Percentiles rank a stretch among this genome's conserved stretches.
Evolutionary conservation across 2,797 vertebrate genomes (phyloP).

Genomic region (Fratercula arctica): DNA sequence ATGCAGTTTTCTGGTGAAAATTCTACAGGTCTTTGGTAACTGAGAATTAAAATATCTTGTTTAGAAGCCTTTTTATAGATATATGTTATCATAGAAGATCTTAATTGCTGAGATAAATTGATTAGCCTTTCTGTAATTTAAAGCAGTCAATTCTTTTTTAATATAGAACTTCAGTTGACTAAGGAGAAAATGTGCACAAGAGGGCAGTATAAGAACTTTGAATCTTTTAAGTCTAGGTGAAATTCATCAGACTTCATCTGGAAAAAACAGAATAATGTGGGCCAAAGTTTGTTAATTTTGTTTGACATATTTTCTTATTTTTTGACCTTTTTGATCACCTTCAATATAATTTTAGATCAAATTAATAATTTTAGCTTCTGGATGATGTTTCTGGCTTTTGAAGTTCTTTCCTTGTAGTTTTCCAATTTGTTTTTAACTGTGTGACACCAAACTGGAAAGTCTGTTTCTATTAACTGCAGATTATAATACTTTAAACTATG

Average conservation of each 20-base stretch:
- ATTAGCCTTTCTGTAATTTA: background rate
- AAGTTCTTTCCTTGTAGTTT: background rate
- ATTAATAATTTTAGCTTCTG: background rate
- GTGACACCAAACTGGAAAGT: background rate
- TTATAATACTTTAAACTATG: background rate
- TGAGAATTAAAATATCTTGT: background rate
- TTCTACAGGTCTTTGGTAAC: background rate
- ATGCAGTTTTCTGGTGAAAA: background rate
- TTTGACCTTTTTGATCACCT: background rate
- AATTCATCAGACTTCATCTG: background rate
- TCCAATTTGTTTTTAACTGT: background rate
- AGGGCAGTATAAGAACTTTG: slow-evolving; percentile 66
- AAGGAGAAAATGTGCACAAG: slow-evolving; percentile 52
- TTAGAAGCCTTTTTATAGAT: background rate
- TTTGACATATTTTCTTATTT: background rate
- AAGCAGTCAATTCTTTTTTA: background rate
- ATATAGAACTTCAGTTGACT: background rate
- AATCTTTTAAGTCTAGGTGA: background rate
- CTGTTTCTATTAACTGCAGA: background rate
- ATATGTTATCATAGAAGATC: background rate
- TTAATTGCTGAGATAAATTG: background rate
- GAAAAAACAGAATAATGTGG: background rate
- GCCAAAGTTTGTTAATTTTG: background rate
- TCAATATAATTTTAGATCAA: background rate
- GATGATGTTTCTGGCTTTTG: background rate